These are phyloP conservation scores for Hydropotes inermis DNA, from an alignment of 2,113 vertebrate genomes.

Conservation along the genomic window DNA sequence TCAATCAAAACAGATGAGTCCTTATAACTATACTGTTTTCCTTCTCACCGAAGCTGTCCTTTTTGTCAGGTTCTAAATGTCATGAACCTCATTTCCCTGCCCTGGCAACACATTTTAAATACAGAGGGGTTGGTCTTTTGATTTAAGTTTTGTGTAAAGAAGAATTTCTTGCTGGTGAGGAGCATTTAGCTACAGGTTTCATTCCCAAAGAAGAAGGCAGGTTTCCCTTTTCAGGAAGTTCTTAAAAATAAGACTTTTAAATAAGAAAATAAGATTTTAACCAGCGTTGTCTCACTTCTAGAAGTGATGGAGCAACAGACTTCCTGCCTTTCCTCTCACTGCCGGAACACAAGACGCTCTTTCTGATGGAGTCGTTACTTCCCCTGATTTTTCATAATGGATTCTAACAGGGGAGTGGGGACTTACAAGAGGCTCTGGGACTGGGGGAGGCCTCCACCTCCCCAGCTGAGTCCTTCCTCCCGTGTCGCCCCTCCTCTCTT, in stretches of 20 bases:
- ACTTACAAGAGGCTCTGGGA: neutral
- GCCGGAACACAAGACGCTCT: neutral
- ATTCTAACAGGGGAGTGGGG: neutral
- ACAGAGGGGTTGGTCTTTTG: neutral
- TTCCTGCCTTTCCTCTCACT: neutral
- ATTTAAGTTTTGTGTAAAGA: neutral
- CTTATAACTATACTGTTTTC: neutral
- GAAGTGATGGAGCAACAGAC: neutral
- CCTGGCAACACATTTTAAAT: neutral
- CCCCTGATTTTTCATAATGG: conserved; percentile 8
- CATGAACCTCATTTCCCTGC: neutral
- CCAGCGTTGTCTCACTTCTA: neutral
- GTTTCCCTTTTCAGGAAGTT: neutral
- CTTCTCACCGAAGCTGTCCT: neutral
- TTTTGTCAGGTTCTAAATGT: neutral
- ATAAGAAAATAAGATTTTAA: neutral
- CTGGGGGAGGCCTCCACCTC: neutral
- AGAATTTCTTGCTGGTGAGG: neutral
- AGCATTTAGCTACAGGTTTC: neutral
- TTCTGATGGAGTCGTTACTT: conserved; percentile 24
- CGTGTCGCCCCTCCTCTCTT: neutral
- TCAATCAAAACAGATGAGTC: neutral
- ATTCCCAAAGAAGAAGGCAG: neutral
- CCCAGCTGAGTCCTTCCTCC: conserved; percentile 34
- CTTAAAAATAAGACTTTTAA: conserved; percentile 13